Percentiles rank a stretch among this genome's conserved stretches.
phyloP scores from a whole-genome alignment of 2,797 vertebrate genomes.

The Anguilla anguilla region DNA sequence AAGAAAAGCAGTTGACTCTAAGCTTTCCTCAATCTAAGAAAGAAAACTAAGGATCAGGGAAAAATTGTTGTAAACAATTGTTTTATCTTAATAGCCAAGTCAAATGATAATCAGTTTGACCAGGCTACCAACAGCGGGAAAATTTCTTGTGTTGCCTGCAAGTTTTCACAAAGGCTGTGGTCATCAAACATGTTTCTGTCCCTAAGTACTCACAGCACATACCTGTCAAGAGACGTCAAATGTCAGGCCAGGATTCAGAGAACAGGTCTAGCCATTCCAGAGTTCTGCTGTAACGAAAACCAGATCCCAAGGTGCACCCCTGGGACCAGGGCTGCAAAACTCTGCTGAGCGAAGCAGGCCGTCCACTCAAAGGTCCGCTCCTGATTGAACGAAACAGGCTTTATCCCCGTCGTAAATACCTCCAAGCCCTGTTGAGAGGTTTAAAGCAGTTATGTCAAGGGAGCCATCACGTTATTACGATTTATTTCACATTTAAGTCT shows the following conservation, averaged over 20 bases:
- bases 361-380: background rate
- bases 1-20: constrained; percentile 38
- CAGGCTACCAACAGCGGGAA: background rate
- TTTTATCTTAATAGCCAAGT: too few species aligned
- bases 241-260: background rate
- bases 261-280: background rate
- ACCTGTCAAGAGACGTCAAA: constrained; percentile 4
- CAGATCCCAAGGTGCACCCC: background rate
- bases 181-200: background rate
- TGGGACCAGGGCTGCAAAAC: background rate
- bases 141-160: background rate
- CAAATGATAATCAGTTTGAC: too few species aligned
- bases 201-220: background rate
- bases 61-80: too few species aligned
- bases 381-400: background rate
- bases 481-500: background rate
- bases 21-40: background rate
- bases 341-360: background rate
- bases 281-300: background rate
- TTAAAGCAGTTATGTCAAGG: background rate
- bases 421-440: background rate
- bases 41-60: background rate
- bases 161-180: background rate
- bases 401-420: background rate
- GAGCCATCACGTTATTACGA: background rate